Evolutionary conservation across 64 coral and sea anemone genomes (phyloP), one percentile per base, ranked within the genome.

Genomic region (Montipora efflorescens): DNA sequence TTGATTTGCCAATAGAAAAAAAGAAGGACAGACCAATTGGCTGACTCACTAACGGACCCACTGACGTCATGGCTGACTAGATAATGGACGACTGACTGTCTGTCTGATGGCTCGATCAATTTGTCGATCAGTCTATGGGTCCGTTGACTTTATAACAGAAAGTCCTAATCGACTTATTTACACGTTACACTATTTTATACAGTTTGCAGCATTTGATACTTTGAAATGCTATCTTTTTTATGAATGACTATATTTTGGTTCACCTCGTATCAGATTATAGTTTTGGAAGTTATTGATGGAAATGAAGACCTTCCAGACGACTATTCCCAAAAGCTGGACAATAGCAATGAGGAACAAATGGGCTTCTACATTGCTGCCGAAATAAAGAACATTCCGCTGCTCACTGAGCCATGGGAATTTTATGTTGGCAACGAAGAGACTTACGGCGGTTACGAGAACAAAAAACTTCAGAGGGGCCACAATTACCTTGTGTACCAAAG

Each of bases 341-440:
- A 15, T 7, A 28, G 15, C 14, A 8, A 4, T 12, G 3, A n/a
- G 11, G 72, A 62, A 4, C 47, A 92, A 13, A 2, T 62, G 19
- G 13, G 58, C 4, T 83, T 82, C 55, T 92, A 92, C 10, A 7
- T 92, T 74, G 55, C 79, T 43, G 90, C 90, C 48, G 90, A 92
- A 25, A 44, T 92, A 3, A 12, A 18, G 48, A 43, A 69, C 61
- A 14, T 45, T 62, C 79, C 69, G 16, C 14, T 66, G 49, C 22
- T n/a, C 47, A 55, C 47, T 13, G 8, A 12, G 19, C 15, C 90
- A 11, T 83, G 52, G 73, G 51, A 59, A 64, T 81, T 92, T 25
- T 61, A 15, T 25, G 58, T 92, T 48, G 90, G 90, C 43, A 79
- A 92, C n/a, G 72, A 84, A 8, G 48, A 19, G 43, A 92, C 2